Percentiles rank a stretch among this genome's conserved stretches.
Conservation (phyloP, 2,888 invertebrate genomes). For the Leucophora obtusa region DNA sequence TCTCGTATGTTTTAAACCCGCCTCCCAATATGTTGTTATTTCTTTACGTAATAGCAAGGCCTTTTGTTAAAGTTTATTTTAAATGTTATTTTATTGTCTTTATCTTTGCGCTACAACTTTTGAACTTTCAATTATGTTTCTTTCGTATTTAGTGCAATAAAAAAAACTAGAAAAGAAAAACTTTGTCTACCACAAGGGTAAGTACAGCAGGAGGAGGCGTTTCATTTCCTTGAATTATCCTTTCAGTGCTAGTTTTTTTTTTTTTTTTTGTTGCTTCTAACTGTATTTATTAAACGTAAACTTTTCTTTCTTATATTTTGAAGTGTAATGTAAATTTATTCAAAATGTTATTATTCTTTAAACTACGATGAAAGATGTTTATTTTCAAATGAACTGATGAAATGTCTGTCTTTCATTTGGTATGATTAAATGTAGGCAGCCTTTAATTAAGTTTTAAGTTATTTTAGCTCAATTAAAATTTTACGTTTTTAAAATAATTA, state of each 20-base stretch:
- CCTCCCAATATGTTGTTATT: conserved; percentile 47
- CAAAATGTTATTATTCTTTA: conserved; percentile 44
- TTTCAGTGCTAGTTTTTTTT: not conserved
- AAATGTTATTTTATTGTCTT: conserved; percentile 56
- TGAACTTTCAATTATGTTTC: conserved; percentile 56
- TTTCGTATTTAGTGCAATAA: conserved; percentile 1
- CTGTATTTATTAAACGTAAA: conserved; percentile 40
- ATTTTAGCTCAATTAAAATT: not conserved
- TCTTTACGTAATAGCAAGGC: conserved; percentile 41
- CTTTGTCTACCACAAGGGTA: conserved; percentile 7
- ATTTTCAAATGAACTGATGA: conserved; percentile 44
- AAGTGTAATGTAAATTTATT: conserved; percentile 61
- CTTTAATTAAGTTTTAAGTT: conserved; percentile 30
- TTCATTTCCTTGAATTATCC: conserved; percentile 1
- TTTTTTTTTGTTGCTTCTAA: not conserved
- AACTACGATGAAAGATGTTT: conserved; percentile 37
- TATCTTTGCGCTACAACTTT: conserved; percentile 46
- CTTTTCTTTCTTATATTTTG: conserved; percentile 42
- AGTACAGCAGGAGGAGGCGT: not conserved
- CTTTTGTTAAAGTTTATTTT: conserved; percentile 53
- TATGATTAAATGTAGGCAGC: conserved; percentile 12
- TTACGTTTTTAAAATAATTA: conserved; percentile 28
- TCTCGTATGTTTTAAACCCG: conserved; percentile 30
- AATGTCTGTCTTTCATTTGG: conserved; percentile 10
- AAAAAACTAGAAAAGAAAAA: conserved; percentile 19